Evolutionary conservation across 2,797 vertebrate genomes (phyloP).

Genomic region (Clarias platycephalus): DNA sequence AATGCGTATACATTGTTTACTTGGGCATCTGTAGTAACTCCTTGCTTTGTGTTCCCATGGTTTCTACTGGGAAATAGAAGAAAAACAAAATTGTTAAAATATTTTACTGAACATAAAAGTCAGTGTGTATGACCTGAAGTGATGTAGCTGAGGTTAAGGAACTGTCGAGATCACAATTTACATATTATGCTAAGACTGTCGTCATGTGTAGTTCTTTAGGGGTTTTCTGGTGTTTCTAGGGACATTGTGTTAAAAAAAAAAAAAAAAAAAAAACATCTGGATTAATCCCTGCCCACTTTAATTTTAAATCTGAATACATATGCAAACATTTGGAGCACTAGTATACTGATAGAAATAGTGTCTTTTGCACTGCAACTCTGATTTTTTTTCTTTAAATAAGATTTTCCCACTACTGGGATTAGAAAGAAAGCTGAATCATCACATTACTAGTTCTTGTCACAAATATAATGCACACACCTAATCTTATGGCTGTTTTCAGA

Average conservation of each 20-base stretch:
- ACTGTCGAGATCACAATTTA: not conserved
- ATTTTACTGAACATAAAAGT: not conserved
- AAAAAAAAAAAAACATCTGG: too few relatives aligned
- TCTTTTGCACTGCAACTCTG: not conserved
- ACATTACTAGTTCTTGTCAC: not conserved
- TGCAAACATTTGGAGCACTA: not conserved
- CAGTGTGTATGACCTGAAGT: not conserved
- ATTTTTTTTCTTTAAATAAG: not conserved
- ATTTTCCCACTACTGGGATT: constrained; percentile 44
- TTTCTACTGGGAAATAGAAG: not conserved
- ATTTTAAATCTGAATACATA: not conserved
- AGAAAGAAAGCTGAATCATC: not conserved
- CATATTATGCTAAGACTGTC: not conserved
- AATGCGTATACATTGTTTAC: not conserved
- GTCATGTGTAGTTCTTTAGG: not conserved
- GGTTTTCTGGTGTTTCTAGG: not conserved
- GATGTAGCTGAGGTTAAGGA: not conserved
- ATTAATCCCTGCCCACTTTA: not conserved
- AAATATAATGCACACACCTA: not conserved
- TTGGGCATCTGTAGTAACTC: not conserved
- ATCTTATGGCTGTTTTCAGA: not conserved
- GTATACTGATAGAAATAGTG: not conserved
- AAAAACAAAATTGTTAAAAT: not conserved
- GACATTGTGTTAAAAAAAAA: too few relatives aligned
- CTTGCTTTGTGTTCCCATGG: not conserved